Base-by-base conservation (phyloP, 2,888 invertebrate species). In the Therioaphis trifolii region DNA sequence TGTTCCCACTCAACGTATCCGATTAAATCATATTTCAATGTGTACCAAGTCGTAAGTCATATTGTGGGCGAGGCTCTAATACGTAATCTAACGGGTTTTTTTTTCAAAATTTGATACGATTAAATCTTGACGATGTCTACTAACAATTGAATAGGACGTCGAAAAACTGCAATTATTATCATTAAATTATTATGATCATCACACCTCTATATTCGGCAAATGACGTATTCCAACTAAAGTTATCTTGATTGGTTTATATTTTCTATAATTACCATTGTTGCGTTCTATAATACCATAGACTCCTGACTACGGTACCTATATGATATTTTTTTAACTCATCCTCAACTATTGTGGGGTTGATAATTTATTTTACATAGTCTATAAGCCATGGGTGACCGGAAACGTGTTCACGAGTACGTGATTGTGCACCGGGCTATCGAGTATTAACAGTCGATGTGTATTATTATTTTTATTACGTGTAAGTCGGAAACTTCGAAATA, bases 381-480 rank as follows among this genome's bases (percentile, higher is more conserved):
- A 0, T 35, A 35, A 52, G 21, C 52, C 66, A 66, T 49, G 11
- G 21, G 66, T 15, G 24, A 79, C 78, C 55, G 78, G 78, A 79
- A 69, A 55, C 68, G 35, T 35, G 35, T 35, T 35, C 4, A 7
- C 9, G 24, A 52, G 24, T 82, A 82, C 80, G 80, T 82, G 80
- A 29, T 61, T 49, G 21, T 66, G 82, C 74, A 63, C 24, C 46
- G 49, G 40, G 9, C 52, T n/a, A 49, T 71, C 71, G 3, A 80
- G 72, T 61, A 66, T 63, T 7, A 72, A 82, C 27, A 46, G 71
- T 61, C 66, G 58, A 61, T 58, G 61, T 58, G 43, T 43, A 69
- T 68, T 66, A 52, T 68, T 68, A 68, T 79, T 79, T 27, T 79
- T 55, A 80, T 71, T 80, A 80, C 63, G 52, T 74, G 74, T 80